Evolutionary conservation across 2,113 vertebrate genomes (phyloP).

Genomic region (Platanista minor): DNA sequence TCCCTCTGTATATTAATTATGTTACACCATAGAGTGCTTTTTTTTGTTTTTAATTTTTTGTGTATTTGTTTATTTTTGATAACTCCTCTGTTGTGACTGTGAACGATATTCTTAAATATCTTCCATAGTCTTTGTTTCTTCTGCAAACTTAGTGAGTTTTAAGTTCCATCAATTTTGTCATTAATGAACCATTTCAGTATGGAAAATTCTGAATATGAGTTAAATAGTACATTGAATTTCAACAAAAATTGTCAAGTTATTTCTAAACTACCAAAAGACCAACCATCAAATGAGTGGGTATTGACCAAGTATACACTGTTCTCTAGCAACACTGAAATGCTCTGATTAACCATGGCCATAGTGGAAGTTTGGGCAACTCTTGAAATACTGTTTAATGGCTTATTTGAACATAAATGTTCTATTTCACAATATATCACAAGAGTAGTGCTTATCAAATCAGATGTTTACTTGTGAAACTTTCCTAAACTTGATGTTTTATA

Average conservation of each 20-base stretch:
- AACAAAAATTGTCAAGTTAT: neutral
- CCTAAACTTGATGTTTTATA: neutral
- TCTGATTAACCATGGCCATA: neutral
- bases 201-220: neutral
- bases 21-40: neutral
- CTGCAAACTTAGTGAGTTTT: neutral
- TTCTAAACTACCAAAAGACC: neutral
- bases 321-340: neutral
- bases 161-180: neutral
- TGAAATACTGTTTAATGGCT: neutral
- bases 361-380: neutral
- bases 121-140: neutral
- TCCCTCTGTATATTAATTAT: neutral
- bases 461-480: conserved; percentile 21
- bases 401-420: conserved; percentile 25
- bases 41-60: neutral
- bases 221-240: neutral
- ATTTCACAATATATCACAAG: neutral
- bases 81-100: neutral
- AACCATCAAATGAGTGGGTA: neutral
- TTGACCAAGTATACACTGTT: neutral
- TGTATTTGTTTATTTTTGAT: conserved; percentile 9
- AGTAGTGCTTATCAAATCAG: neutral
- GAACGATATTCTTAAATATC: neutral
- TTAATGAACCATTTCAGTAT: neutral